Percentiles rank a stretch among this genome's conserved stretches.
Evolutionary conservation across 2,797 vertebrate species (phyloP).

Genomic region (Tenualosa ilisha): DNA sequence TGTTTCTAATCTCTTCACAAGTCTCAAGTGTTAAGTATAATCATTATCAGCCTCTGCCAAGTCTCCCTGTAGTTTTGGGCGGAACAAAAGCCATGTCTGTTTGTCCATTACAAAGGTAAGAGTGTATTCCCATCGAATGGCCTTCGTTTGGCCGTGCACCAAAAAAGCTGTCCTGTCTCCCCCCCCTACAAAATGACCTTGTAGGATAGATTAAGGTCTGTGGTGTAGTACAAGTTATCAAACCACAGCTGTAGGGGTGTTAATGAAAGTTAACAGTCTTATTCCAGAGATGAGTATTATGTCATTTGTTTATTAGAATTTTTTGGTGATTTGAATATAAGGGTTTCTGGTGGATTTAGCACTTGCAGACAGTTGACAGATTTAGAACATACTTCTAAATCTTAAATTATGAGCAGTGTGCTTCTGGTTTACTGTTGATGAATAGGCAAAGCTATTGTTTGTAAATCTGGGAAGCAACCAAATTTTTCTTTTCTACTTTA

Average conservation of each 20-base stretch:
- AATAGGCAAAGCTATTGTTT: not conserved
- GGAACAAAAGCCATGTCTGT: slow-evolving; percentile 31
- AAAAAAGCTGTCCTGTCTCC: slow-evolving; percentile 18
- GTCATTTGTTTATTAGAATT: not conserved
- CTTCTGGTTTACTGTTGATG: not conserved
- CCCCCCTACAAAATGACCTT: not conserved
- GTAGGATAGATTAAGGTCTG: not conserved
- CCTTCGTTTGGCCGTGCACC: slow-evolving; percentile 37
- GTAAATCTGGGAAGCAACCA: not conserved
- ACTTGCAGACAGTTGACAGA: too few species aligned
- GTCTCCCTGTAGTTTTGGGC: slow-evolving; percentile 28
- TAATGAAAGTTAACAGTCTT: not conserved
- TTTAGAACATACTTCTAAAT: not conserved
- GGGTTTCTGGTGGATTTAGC: not conserved
- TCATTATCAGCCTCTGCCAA: slow-evolving; percentile 41
- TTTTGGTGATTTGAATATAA: not conserved
- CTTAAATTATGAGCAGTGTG: not conserved
- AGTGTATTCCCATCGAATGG: slow-evolving; percentile 46
- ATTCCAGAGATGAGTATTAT: not conserved
- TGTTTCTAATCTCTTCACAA: slow-evolving; percentile 37
- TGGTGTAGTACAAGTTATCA: not conserved
- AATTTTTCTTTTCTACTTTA: too few species aligned
- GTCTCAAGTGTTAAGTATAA: slow-evolving; percentile 39
- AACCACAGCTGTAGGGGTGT: not conserved
- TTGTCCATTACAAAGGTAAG: slow-evolving; percentile 40